Base-by-base conservation (phyloP, 2,113 vertebrate genomes). In the Mesoclemmys tuberculata region DNA sequence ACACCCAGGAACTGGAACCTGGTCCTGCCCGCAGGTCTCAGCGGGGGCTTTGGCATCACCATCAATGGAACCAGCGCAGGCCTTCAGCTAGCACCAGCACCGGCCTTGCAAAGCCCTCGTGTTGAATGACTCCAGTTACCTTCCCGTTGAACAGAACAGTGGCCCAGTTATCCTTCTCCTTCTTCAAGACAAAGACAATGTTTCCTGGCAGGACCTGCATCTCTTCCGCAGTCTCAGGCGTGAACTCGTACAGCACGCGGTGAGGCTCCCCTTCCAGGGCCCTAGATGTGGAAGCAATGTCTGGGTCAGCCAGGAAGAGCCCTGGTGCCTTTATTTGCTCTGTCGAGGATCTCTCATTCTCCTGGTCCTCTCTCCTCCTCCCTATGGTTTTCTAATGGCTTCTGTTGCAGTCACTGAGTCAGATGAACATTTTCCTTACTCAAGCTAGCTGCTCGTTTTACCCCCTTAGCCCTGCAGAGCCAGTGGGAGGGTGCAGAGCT, bases 61-160 rank as follows among this genome's bases (percentile, higher is more conserved):
- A 26, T 44, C 10, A 35, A 51, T 24, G 64, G 4, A 29, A 56
- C 41, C 12, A 46, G 2, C 0, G 1, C 51, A 2, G 35, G 26
- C 55, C 11, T 38, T 24, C 14, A n/a, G 12, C 5, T 74, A 51
- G 38, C 21, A 29, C 79, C 18, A 46, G 84, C 48, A 1, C 14
- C 26, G 41, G 38, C 80, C 31, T n/a, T 81, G 18, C 24, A 82
- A 80, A 49, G 29, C 75, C 29, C 31, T 8, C 12, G n/a, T 56
- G 61, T 46, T 19, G 2, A 35, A 16, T 22, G 14, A 0, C 35
- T 48, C 90, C 8, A 80, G 21, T 88, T 98, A 99, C 99, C 98
- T 99, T 99, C 93, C 98, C 99, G 0, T 99, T 99, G 97, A 99
- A 99, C 94, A 99, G 96, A 94, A 99, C 99, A 0, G 99, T 99